A percentile compares a stretch with the other conserved stretches of the same genome.
These are phyloP conservation scores for Sarotherodon lohbergeri DNA, from an alignment of 2,113 vertebrate species.

Conservation along the genomic window DNA sequence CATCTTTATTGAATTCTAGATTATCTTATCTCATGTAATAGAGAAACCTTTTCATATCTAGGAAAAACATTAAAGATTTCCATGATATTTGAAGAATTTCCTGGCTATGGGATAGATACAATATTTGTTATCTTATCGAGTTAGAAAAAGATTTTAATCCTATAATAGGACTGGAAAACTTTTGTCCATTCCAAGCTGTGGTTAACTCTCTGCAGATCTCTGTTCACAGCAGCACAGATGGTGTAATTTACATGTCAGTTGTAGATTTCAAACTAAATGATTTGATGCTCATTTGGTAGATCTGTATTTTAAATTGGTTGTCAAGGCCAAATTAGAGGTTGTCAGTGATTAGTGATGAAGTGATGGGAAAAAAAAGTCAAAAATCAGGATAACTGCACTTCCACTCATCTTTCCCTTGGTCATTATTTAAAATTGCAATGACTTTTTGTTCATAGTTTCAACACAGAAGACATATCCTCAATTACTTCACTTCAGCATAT, in stretches of 20 bases:
- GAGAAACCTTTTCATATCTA: background rate
- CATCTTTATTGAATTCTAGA: background rate
- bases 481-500: background rate
- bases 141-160: background rate
- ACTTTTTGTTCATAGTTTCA: background rate
- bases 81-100: background rate
- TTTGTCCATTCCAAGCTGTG: background rate
- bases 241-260: background rate
- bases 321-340: background rate
- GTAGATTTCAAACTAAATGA: background rate
- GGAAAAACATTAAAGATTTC: background rate
- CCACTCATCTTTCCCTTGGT: background rate
- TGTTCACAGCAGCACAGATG: background rate
- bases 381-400: background rate
- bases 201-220: background rate
- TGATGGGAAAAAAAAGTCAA: rapidly evolving
- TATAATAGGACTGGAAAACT: background rate
- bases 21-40: background rate
- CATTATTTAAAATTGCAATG: background rate
- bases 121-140: background rate
- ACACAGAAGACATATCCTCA: background rate
- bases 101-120: background rate
- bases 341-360: background rate
- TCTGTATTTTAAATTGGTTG: background rate
- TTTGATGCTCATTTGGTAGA: background rate